Conservation (phyloP, 2,797 vertebrate species). For the Chiloscyllium punctatum region DNA sequence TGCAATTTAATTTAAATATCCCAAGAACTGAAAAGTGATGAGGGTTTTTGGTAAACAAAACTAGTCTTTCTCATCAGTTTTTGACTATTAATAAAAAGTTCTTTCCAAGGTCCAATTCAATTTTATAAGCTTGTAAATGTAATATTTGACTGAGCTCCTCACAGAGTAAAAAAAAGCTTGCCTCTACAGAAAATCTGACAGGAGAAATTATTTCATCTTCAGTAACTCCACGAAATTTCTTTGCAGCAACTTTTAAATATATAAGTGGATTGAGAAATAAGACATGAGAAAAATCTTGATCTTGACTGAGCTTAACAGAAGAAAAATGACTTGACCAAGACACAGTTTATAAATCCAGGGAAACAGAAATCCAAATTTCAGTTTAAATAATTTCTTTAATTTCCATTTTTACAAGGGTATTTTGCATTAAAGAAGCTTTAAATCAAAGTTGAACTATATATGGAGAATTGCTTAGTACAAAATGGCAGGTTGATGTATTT, state of each 20-base stretch:
- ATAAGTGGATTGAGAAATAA: neutral
- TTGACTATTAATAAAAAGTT: neutral
- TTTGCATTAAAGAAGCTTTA: neutral
- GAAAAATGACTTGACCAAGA: neutral
- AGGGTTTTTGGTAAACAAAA: neutral
- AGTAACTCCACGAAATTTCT: neutral
- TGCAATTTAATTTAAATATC: neutral
- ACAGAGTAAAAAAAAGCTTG: neutral
- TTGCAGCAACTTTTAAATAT: neutral
- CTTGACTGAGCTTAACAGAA: neutral
- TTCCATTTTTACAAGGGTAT: neutral
- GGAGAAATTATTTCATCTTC: neutral
- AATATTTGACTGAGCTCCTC: neutral
- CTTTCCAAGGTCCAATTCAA: neutral
- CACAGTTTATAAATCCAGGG: neutral
- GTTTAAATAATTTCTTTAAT: neutral
- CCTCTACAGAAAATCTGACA: neutral
- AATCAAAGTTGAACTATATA: neutral
- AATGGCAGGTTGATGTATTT: neutral
- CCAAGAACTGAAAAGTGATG: neutral
- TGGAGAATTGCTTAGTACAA: neutral
- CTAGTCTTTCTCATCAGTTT: neutral
- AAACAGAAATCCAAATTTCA: neutral
- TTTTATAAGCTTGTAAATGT: neutral
- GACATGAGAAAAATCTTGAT: too few relatives aligned